Evolutionary conservation across 2,888 invertebrate species (phyloP), one percentile per base, ranked within the genome.

Genomic region (Auanema freiburgensis): DNA sequence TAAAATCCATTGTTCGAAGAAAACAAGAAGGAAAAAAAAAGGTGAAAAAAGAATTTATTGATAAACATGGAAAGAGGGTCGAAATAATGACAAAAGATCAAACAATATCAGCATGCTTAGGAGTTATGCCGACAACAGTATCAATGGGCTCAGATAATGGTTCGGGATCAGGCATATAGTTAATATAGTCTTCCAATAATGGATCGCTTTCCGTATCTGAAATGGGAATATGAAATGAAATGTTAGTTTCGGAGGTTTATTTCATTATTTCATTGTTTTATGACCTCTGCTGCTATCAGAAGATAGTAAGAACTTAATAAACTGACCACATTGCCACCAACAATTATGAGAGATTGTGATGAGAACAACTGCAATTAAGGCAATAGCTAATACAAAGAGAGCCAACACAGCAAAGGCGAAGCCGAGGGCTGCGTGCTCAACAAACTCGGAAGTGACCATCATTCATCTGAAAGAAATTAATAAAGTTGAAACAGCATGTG

Each of bases 351-450:
- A 69, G 57, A 76, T 73, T 14, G 76, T 76, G 25, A 76, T 62
- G 18, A 76, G 63, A 4, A 76, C 76, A 50, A 76, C 67, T 50
- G 76, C 73, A 41, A 76, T 72, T 46, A 76, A 66, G 3, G 76
- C 74, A 44, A 76, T 74, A 11, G 76, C 76, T 11, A 76, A 63
- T 8, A 76, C 68, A 46, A 76, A 74, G 5, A 76, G 70, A 44
- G 73, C 71, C 44, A 76, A 69, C 18, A 76, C 71, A 49, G 74
- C 76, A 33, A 74, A 71, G 23, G 71, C 69, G 49, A 74, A 71
- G 33, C 73, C 73, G 52, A 74, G 69, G 59, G 71, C 73, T 18
- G 73, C 73, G 65, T 71, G 73, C 65, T 74, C 71, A n/a, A 74
- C 69, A 51, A 71, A 62, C 18, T 66, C 62, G 50, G 73, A 60